Conservation (phyloP, 2,888 invertebrate species). For the Sycophila texana region DNA sequence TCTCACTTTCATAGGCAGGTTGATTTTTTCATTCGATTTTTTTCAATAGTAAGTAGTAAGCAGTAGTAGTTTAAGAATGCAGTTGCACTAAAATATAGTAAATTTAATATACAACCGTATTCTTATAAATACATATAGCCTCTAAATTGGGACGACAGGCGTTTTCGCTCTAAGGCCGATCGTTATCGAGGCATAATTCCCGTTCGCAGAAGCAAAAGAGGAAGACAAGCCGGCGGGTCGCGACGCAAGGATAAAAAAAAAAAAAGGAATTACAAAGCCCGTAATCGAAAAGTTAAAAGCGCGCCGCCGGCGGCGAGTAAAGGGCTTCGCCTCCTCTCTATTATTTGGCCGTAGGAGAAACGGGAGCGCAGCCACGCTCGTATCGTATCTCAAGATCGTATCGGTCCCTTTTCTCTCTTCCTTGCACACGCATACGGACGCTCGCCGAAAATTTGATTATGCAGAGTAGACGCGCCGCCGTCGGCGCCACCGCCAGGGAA, state of each 20-base stretch:
- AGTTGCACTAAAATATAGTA: no score
- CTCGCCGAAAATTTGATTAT: constrained; percentile 58
- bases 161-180: neutral
- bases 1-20: no score
- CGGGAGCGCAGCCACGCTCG: constrained; percentile 14
- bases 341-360: constrained; percentile 42
- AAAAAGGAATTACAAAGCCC: constrained; percentile 16
- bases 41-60: no score
- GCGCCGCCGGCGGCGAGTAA: neutral
- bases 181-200: constrained; percentile 13
- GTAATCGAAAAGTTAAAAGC: constrained; percentile 49
- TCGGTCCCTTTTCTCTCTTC: constrained; percentile 41
- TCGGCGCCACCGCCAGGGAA: constrained; percentile 42
- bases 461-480: constrained; percentile 53
- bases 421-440: neutral
- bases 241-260: no score
- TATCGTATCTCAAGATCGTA: constrained; percentile 57
- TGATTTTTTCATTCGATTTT: no score
- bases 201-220: neutral
- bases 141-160: no score
- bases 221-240: neutral
- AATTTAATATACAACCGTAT: no score
- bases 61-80: no score
- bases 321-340: constrained; percentile 22
- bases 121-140: no score